Evolutionary conservation across 2,888 invertebrate genomes (phyloP).

Genomic region (Falcaria lacertinaria): DNA sequence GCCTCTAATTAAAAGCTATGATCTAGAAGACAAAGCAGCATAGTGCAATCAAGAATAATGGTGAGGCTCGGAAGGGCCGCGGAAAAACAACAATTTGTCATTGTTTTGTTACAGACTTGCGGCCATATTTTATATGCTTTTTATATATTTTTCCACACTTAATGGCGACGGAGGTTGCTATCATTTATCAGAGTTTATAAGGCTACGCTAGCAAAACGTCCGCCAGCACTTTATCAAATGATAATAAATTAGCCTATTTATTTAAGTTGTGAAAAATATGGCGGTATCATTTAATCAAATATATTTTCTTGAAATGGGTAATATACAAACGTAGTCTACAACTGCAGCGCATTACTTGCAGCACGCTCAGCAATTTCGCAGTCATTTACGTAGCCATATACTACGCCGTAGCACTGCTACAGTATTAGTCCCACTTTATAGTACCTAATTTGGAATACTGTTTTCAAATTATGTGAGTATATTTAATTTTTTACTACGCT

Average conservation of each 20-base stretch:
- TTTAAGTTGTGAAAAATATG: not conserved
- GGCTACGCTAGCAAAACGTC: constrained; percentile 3
- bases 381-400: not conserved
- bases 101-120: constrained; percentile 29
- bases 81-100: constrained; percentile 42
- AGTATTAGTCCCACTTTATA: not conserved
- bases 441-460: too few relatives aligned
- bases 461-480: too few relatives aligned
- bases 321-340: too few relatives aligned
- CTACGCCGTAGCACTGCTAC: not conserved
- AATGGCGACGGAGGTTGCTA: constrained; percentile 25
- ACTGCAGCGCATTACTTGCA: too few relatives aligned
- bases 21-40: constrained; percentile 19
- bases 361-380: too few relatives aligned
- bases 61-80: constrained; percentile 17
- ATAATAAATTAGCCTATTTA: not conserved
- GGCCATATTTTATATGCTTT: constrained; percentile 27
- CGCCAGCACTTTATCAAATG: not conserved
- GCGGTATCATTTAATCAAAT: not conserved
- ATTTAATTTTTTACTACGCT: too few relatives aligned
- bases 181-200: constrained; percentile 35
- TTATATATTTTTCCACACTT: constrained; percentile 26
- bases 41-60: constrained; percentile 43
- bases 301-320: not conserved
- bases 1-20: constrained; percentile 18